phyloP scores from a whole-genome alignment of 1,140 invertebrate species.

The Uloborus diversus region DNA sequence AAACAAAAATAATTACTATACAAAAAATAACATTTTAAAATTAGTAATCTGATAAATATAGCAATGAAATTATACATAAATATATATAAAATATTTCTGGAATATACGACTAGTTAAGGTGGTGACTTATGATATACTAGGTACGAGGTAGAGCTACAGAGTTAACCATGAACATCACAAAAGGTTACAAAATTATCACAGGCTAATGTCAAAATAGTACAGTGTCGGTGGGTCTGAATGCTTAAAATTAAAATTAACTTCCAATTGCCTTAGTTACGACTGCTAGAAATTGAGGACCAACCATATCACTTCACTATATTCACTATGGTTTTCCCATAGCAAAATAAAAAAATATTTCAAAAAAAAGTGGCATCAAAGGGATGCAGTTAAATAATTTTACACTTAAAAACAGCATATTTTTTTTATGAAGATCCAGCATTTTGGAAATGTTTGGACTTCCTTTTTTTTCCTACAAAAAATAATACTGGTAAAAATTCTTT shows the following conservation, averaged over 20 bases:
- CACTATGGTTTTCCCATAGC: slow-evolving; percentile 43
- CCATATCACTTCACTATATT: slow-evolving; percentile 24
- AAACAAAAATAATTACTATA: no score
- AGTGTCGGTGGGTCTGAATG: slow-evolving; percentile 37
- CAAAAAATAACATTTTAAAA: no score
- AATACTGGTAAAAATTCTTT: slow-evolving; percentile 57
- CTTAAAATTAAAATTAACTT: slow-evolving; percentile 1
- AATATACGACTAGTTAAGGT: no score
- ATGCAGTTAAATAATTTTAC: slow-evolving; percentile 56
- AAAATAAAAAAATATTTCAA: slow-evolving; percentile 49
- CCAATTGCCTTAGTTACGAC: slow-evolving; percentile 40
- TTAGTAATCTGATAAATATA: no score
- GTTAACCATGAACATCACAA: slow-evolving; percentile 38
- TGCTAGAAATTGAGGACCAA: background rate
- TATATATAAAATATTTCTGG: no score
- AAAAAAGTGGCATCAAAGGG: slow-evolving; percentile 55
- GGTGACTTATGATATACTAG: background rate
- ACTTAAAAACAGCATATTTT: slow-evolving; percentile 57
- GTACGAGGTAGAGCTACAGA: slow-evolving; percentile 21
- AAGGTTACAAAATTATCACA: slow-evolving; percentile 53
- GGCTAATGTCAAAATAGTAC: slow-evolving; percentile 51
- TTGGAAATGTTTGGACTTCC: slow-evolving; percentile 25
- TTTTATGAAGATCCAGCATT: slow-evolving; percentile 26
- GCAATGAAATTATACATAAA: no score
- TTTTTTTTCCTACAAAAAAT: slow-evolving; percentile 58